Conservation (phyloP, 2,888 invertebrate species). For the Anoplius nigerrimus region DNA sequence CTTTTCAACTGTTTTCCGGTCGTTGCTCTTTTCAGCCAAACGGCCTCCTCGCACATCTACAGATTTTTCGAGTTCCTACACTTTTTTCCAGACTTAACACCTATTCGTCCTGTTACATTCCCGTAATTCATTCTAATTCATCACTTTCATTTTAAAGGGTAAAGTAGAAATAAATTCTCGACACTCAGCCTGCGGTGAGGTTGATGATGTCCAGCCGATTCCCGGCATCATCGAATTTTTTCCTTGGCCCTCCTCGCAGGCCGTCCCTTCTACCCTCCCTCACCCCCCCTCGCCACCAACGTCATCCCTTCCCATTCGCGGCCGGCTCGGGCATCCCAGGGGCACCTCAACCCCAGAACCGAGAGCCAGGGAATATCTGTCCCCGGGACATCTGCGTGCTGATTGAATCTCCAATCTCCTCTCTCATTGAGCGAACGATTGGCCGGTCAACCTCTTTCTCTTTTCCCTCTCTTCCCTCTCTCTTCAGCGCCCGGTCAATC, state of each 20-base stretch:
- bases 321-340: constrained; percentile 35
- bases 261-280: constrained; percentile 17
- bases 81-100: not conserved
- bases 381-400: constrained; percentile 75
- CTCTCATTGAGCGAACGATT: constrained; percentile 66
- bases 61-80: constrained; percentile 47
- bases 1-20: constrained; percentile 32
- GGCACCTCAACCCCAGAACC: constrained; percentile 58
- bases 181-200: too few relatives aligned
- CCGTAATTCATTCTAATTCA: too few relatives aligned
- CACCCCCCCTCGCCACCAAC: constrained; percentile 38
- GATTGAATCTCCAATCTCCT: constrained; percentile 75
- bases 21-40: constrained; percentile 15
- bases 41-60: constrained; percentile 33
- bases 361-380: constrained; percentile 74
- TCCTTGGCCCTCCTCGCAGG: constrained; percentile 13
- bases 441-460: constrained; percentile 57
- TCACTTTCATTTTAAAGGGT: too few relatives aligned
- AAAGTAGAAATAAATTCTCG: too few relatives aligned
- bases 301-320: constrained; percentile 39
- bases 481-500: constrained; percentile 17
- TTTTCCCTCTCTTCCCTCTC: constrained; percentile 47
- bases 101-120: too few relatives aligned
- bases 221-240: not conserved
- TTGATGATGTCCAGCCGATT: too few relatives aligned